Conservation (phyloP, 2,797 vertebrate genomes). For the Sebastes paucispinis region DNA sequence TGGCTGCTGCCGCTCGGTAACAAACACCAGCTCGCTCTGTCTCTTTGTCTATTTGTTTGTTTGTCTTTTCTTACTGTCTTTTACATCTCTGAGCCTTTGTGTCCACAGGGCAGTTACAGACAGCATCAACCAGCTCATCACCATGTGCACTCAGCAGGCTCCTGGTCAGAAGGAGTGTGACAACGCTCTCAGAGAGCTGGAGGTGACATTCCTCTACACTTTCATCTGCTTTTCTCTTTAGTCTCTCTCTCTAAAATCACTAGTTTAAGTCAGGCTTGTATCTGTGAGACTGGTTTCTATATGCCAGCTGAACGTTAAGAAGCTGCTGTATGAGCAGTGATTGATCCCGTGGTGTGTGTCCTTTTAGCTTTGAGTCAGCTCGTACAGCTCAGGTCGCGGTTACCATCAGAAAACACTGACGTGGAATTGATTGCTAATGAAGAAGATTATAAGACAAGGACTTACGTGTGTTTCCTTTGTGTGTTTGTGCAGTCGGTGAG, state of each 20-base stretch:
- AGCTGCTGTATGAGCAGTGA: neutral
- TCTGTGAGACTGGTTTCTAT: neutral
- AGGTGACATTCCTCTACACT: constrained; percentile 80
- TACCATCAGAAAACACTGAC: neutral
- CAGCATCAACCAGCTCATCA: constrained; percentile 99
- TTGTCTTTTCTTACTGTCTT: neutral
- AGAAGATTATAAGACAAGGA: neutral
- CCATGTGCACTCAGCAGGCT: constrained; percentile 97
- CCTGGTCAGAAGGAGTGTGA: constrained; percentile 98
- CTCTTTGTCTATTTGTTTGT: neutral
- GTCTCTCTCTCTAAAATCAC: neutral
- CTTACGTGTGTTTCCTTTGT: neutral
- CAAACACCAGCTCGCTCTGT: neutral
- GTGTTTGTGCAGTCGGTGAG: constrained; percentile 86
- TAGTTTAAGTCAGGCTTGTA: neutral
- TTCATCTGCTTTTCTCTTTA: neutral
- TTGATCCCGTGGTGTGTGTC: neutral
- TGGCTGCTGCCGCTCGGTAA: constrained; percentile 94
- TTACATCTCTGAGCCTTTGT: constrained; percentile 17
- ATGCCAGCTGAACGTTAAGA: neutral
- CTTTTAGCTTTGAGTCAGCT: neutral
- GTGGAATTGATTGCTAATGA: neutral
- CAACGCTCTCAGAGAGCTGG: constrained; percentile 93
- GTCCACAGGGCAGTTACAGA: constrained; percentile 92
- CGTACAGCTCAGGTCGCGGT: neutral